Base-by-base conservation (phyloP, 53 echinoderm and acorn worm genomes). In the Holothuria scabra region DNA sequence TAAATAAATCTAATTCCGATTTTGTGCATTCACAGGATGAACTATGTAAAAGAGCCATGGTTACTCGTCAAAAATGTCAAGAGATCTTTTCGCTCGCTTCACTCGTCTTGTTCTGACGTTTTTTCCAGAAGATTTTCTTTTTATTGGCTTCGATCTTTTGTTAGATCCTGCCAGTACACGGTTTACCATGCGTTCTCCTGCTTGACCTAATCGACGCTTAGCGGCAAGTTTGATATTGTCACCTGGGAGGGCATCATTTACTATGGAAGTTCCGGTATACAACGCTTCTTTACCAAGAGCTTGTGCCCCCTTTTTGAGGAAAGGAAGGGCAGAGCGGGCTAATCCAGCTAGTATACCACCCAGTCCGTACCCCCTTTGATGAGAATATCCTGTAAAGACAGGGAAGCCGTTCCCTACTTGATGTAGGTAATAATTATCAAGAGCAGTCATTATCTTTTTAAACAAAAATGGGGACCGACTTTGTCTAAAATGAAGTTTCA, bases 11-110 rank as follows among this genome's bases (percentile, higher is more conserved):
- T 33, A 92, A 64, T 81, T 92, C 90, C 12, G 92, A 92, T 49
- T 92, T 90, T 19, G 83, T 69, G 66, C 92, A 95, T 67, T 92
- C 85, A 68, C 90, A 92, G 12, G 95, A 95, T 56, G 90, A 38
- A 5, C 67, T 83, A 80, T 94, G 94, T 29, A 94, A 61, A 35
- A 89, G 79, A 24, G 91, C 65, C 94, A 94, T 94, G 38, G 16
- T 41, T 46, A 46, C 59, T 80, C 57, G 59, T 60, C 80, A 59
- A 80, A 80, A 59, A 80, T 80, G 29, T 80, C 80, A 30, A 29
- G 80, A 80, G 80, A 80, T 63, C 63, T 63, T 63, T 63, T 63
- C 63, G 29, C 63, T 28, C 63, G 63, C 63, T 63, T 63, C 22
- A 29, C 63, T 35, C 3, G 6, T 3, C 6, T 35, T 3, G 63